A percentile compares a stretch with the other conserved stretches of the same genome.
Evolutionary conservation across 2,797 vertebrate species (phyloP).

Genomic region (Psittacula derbiana): DNA sequence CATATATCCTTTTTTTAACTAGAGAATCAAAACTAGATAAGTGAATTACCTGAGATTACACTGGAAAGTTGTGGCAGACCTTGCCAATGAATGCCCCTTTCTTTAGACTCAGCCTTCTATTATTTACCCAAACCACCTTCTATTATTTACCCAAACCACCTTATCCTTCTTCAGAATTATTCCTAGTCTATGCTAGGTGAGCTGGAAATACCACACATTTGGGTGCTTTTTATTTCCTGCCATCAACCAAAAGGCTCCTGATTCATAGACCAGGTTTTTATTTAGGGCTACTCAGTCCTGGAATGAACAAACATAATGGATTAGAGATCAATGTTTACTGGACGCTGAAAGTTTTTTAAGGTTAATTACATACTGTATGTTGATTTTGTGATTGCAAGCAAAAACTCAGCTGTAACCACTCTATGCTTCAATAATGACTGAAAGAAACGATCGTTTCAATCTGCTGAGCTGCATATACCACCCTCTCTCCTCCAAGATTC

Average conservation of each 20-base stretch:
- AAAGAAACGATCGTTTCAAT: not conserved
- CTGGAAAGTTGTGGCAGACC: not conserved
- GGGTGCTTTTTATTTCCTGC: not conserved
- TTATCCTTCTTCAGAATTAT: not conserved
- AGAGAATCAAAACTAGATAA: not conserved
- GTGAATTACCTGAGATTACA: not conserved
- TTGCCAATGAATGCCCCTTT: not conserved
- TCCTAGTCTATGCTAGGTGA: not conserved
- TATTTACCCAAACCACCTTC: not conserved
- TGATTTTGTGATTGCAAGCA: conserved; percentile 29
- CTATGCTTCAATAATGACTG: not conserved
- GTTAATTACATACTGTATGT: conserved; percentile 17
- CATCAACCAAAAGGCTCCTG: not conserved
- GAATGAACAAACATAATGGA: not conserved
- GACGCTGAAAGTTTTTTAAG: conserved; percentile 32
- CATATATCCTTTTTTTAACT: not conserved
- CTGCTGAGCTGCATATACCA: not conserved
- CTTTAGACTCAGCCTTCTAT: not conserved
- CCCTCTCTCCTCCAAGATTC: not conserved
- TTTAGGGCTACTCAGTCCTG: not conserved
- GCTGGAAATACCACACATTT: not conserved
- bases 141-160: not conserved
- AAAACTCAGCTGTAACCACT: not conserved
- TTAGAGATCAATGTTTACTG: conserved; percentile 21
- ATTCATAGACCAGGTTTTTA: not conserved